Evolutionary conservation across 2,113 vertebrate species (phyloP), one percentile per base, ranked within the genome.

Genomic region (Lamprologus speciosus): DNA sequence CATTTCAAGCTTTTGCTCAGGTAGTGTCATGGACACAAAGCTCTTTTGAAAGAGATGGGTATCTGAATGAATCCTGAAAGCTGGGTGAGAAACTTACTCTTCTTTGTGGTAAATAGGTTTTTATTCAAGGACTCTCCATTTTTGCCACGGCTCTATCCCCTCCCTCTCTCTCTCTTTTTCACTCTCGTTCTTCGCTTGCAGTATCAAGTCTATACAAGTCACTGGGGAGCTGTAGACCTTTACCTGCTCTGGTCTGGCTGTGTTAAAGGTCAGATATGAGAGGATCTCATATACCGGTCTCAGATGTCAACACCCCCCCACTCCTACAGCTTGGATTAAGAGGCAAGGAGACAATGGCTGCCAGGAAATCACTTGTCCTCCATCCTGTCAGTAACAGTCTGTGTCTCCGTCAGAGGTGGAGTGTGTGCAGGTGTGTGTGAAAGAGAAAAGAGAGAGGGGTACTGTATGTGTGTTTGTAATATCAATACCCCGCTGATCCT

Each of bases 201-300:
- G 75, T 80, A 89, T 90, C 50, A 89, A 83, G 91, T 89, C 80
- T 81, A 23, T 89, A 83, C 80, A 54, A 88, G 87, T 82, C 91
- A 83, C 73, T 28, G 60, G 90, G 91, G 94, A 95, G 95, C 92
- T 93, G 86, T 79, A 94, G 94, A 95, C 90, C 91, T 94, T 95
- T 94, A 90, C 89, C 84, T 93, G 89, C 89, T 90, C 88, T 91
- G 89, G 89, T 93, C 87, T 93, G 89, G 86, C 54, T 86, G 88
- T 92, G 93, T 86, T 94, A 94, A 94, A 95, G 93, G 94, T 95
- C 94, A 94, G 90, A 82, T 90, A 92, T 92, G 94, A 94, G 90
- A 92, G 83, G 87, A 91, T 91, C 85, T 91, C 83, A 87, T 85
- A 90, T 85, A 60, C 82, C 19, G 75, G 78, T 87, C 85, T 92